Conservation (phyloP, 2,797 vertebrate species). For the Hemibagrus guttatus region DNA sequence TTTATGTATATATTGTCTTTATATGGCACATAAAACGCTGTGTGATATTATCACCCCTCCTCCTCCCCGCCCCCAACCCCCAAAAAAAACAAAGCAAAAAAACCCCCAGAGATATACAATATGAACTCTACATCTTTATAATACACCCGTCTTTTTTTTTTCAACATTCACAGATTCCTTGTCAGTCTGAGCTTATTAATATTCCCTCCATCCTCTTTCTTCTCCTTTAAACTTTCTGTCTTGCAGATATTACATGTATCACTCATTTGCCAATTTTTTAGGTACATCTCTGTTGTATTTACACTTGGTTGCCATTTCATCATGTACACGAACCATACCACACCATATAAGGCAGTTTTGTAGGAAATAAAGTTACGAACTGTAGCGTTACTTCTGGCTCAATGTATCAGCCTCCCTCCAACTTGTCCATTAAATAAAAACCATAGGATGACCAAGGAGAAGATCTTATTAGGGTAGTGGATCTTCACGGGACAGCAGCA, state of each 20-base stretch:
- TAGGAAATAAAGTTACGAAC: slow-evolving; percentile 5
- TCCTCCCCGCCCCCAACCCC: slow-evolving; percentile 5
- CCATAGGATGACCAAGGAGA: not conserved
- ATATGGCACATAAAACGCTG: slow-evolving; percentile 53
- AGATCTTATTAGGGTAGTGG: not conserved
- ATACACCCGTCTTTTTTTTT: slow-evolving; percentile 15
- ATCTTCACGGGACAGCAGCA: slow-evolving; percentile 10
- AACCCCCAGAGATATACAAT: slow-evolving; percentile 21
- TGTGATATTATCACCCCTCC: not conserved
- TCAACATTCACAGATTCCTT: slow-evolving; percentile 6
- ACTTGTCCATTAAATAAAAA: not conserved
- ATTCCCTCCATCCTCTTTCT: not conserved
- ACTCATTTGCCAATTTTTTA: not conserved
- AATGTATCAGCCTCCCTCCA: not conserved
- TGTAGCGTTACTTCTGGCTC: slow-evolving; percentile 15
- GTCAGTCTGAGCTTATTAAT: not conserved
- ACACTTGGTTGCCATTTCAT: not conserved
- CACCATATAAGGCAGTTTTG: not conserved
- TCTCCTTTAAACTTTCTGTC: not conserved
- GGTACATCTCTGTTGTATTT: not conserved
- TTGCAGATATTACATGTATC: slow-evolving; percentile 3
- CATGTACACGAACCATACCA: not conserved
- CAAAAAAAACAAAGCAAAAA: not conserved
- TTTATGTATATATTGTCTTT: slow-evolving; percentile 43
- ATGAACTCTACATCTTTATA: slow-evolving; percentile 37